Conservation (phyloP, 1,140 invertebrate species). For the Drosophila mojavensis region DNA sequence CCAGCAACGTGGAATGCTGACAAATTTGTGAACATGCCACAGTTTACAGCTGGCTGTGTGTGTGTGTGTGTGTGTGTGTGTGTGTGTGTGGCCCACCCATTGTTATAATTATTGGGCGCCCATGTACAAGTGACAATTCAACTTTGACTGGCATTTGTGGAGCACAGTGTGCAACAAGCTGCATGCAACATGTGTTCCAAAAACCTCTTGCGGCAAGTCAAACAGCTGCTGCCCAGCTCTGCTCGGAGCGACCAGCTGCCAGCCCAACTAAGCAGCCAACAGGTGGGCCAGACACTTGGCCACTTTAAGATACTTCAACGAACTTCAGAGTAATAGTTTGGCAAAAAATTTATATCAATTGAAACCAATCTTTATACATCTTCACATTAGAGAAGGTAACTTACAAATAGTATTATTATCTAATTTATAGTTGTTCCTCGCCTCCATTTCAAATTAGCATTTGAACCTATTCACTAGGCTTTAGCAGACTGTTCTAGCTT, state of each 20-base stretch:
- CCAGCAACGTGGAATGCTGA: slow-evolving; percentile 70
- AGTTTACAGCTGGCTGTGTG: slow-evolving; percentile 53
- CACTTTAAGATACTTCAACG: neutral
- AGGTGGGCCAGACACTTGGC: slow-evolving; percentile 1
- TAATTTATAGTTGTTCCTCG: too few relatives aligned
- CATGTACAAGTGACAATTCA: slow-evolving; percentile 77
- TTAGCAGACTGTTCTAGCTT: too few relatives aligned
- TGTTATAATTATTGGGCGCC: slow-evolving; percentile 80
- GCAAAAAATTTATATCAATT: too few relatives aligned
- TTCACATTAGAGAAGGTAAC: too few relatives aligned
- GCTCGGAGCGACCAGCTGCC: neutral
- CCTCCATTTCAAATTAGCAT: too few relatives aligned
- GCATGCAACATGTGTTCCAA: slow-evolving; percentile 60
- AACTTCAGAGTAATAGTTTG: neutral
- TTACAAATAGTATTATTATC: too few relatives aligned
- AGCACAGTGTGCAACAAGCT: slow-evolving; percentile 35
- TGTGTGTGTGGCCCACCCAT: slow-evolving; percentile 64
- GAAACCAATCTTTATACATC: too few relatives aligned
- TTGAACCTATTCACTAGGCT: too few relatives aligned
- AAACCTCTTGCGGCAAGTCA: slow-evolving; percentile 32
- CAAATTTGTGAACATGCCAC: slow-evolving; percentile 78
- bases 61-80: slow-evolving; percentile 9
- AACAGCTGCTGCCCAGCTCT: slow-evolving; percentile 16
- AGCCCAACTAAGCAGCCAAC: neutral
- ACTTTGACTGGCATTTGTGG: slow-evolving; percentile 65